Base-by-base conservation (phyloP, 2,888 invertebrate genomes). In the Apomyelois bistriatella region DNA sequence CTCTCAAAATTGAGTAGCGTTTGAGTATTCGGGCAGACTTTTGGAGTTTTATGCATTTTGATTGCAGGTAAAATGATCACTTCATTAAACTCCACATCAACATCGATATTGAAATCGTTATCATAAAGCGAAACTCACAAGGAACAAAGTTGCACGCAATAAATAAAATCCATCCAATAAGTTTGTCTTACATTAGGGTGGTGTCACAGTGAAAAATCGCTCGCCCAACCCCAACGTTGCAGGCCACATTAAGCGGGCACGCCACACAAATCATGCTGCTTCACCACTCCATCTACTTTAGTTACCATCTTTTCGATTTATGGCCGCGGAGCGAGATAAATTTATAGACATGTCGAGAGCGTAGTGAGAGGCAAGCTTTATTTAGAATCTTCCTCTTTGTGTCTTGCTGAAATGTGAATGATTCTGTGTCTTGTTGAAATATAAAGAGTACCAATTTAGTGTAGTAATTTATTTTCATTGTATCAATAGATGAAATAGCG, bases 251-350 rank as follows among this genome's bases (percentile, higher is more conserved):
- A 72, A 55, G 49, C 55, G 37, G 56, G 49, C 65, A 66, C 72
- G 70, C 72, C 71, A 71, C 71, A 73, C 73, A 74, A 74, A 75
- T 73, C 74, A 73, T 69, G 55, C 55, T 32, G 56, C 60, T 66
- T 61, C 65, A 60, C 62, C 61, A 56, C 60, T 58, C 64, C 59
- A 55, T 60, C 58, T 58, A 51, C 61, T 56, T 53, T 54, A 52
- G 58, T 59, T 66, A 58, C 65, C 65, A 64, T 69, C 69, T 66
- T 66, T 65, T 62, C 65, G 64, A 68, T 70, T 68, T 68, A 67
- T 68, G 61, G 53, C 54, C 46, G 55, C 49, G 42, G n/a, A 43
- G 42, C 22, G 35, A 50, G 43, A 43, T 30, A 46, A 49, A 52
- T 54, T 54, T 43, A 53, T 50, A 53, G 55, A 55, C 52, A 48